These are phyloP conservation scores for Notodonta ziczac DNA, from an alignment of 2,888 invertebrate genomes.

Conservation along the genomic window DNA sequence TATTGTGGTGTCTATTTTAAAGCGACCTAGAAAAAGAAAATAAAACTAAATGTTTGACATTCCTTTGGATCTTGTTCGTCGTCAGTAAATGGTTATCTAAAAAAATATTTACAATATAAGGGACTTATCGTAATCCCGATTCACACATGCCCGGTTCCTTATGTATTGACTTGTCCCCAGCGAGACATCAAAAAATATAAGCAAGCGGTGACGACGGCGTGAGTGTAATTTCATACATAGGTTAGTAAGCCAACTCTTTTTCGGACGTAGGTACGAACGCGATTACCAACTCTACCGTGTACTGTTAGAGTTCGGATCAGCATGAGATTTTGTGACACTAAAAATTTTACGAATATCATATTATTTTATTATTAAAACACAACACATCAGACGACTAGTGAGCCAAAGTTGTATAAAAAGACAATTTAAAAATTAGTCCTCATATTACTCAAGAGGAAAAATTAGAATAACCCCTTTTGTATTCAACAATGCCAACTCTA, in stretches of 20 bases:
- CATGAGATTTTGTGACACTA: constrained; percentile 24
- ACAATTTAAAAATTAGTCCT: not conserved
- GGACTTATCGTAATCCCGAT: constrained; percentile 42
- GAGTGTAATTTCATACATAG: constrained; percentile 45
- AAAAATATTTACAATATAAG: constrained; percentile 41
- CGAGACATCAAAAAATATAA: constrained; percentile 41
- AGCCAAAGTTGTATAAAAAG: not conserved
- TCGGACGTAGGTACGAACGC: constrained; percentile 13
- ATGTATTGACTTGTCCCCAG: constrained; percentile 45
- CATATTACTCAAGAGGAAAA: constrained; percentile 14
- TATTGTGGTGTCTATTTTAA: too few species aligned
- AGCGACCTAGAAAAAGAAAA: too few species aligned
- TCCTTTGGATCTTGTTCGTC: constrained; percentile 8
- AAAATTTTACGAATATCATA: constrained; percentile 22
- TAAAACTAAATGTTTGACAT: too few species aligned
- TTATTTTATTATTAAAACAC: constrained; percentile 1
- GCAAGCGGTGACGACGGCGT: constrained; percentile 36
- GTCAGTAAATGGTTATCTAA: constrained; percentile 34
- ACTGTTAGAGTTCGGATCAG: constrained; percentile 13
- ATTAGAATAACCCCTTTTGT: constrained; percentile 19
- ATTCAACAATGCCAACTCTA: constrained; percentile 9
- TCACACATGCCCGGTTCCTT: constrained; percentile 46
- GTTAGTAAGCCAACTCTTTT: constrained; percentile 32
- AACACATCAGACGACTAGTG: not conserved
- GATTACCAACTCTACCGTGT: constrained; percentile 11